phyloP scores from a whole-genome alignment of 2,113 vertebrate genomes.

The Percopsis transmontana region DNA sequence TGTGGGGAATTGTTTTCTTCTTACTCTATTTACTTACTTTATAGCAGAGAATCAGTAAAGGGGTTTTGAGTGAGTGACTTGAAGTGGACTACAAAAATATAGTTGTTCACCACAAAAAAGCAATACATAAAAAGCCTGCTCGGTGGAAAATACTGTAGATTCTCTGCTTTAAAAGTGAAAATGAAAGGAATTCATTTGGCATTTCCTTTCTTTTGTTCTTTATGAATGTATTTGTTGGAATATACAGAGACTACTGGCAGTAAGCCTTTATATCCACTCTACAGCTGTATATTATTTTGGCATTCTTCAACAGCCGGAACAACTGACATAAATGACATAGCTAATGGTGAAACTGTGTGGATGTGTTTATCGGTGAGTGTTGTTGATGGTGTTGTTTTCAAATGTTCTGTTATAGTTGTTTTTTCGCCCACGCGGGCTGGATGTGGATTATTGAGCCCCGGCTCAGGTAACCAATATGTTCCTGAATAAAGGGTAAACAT shows the following conservation, averaged over 20 bases:
- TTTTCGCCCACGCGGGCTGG: conserved; percentile 55
- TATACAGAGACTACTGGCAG: no score
- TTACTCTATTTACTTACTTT: no score
- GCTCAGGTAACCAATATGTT: conserved; percentile 78
- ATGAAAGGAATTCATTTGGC: conserved; percentile 13
- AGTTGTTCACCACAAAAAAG: conserved; percentile 43
- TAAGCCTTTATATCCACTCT: conserved; percentile 11
- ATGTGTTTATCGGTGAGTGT: conserved; percentile 25
- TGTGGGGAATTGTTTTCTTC: no score
- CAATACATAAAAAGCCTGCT: conserved; percentile 5
- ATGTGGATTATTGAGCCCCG: conserved; percentile 61
- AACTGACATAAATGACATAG: no score
- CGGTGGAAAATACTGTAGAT: conserved; percentile 16
- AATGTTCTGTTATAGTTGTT: conserved; percentile 63
- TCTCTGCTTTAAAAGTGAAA: conserved; percentile 25
- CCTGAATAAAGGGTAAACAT: conserved; percentile 75
- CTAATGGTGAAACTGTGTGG: background rate
- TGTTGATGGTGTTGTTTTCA: conserved; percentile 77
- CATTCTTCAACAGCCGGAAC: no score
- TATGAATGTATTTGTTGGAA: conserved; percentile 1
- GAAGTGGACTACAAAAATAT: background rate
- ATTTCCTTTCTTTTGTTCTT: conserved; percentile 50
- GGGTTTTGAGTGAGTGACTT: background rate
- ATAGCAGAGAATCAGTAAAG: no score
- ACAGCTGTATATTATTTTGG: conserved; percentile 3